phyloP scores from a whole-genome alignment of 2,888 invertebrate species.

The Protula sp. region DNA sequence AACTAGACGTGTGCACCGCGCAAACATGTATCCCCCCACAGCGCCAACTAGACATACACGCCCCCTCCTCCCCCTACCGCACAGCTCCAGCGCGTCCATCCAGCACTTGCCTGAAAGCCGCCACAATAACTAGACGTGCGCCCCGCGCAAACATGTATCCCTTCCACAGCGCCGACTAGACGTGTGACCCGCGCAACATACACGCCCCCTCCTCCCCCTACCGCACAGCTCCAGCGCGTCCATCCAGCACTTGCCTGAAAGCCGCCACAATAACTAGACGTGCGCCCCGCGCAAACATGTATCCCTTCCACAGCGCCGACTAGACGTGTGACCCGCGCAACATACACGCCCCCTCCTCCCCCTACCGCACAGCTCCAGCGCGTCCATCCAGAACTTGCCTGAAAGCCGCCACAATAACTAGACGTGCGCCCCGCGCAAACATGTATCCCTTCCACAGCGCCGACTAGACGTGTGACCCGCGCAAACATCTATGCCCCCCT shows the following conservation, averaged over 20 bases:
- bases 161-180: not conserved
- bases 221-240: slow-evolving; percentile 87
- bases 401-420: slow-evolving; percentile 1
- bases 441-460: not conserved
- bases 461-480: too few relatives aligned
- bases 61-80: too few relatives aligned
- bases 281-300: not conserved
- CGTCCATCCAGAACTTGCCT: slow-evolving; percentile 90
- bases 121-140: not conserved
- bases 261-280: not conserved
- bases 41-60: not conserved
- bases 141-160: not conserved
- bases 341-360: too few relatives aligned
- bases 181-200: too few relatives aligned
- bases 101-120: slow-evolving; percentile 72
- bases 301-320: not conserved
- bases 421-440: not conserved
- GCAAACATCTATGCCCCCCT: not conserved
- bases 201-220: too few relatives aligned
- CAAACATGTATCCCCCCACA: not conserved
- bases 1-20: not conserved
- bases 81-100: slow-evolving; percentile 89
- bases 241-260: slow-evolving; percentile 77
- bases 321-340: too few relatives aligned
- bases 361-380: slow-evolving; percentile 81